Base-by-base conservation (phyloP, 2,797 vertebrate species). In the Octomys mimax region DNA sequence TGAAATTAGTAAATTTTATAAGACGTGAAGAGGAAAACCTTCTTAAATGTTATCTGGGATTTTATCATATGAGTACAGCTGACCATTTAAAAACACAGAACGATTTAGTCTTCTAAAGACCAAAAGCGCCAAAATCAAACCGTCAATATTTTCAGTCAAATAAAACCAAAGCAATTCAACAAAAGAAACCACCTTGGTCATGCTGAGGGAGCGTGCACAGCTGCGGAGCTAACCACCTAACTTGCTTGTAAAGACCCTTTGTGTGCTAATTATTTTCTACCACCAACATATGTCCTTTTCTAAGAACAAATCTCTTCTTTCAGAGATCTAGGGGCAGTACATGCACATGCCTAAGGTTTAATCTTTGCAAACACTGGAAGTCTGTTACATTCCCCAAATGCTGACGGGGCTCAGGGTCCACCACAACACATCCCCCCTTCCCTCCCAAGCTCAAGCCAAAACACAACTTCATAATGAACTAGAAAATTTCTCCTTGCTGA, bases 321-420 rank as follows among this genome's bases (percentile, higher is more conserved):
- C 61, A 97, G 75, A 96, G 46, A 95, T 73, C 93, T 78, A 59
- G 3, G 5, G 9, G 49, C 61, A 89, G 0, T 5, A 6, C 14
- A 73, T 70, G 1, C 24, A 28, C 36, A 75, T 89, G 54, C 87
- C n/a, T 39, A 64, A 91, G 39, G 80, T 91, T 82, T 80, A 68
- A 91, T 90, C 42, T 93, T 86, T 93, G 78, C 87, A 93, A 96
- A 94, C 39, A 85, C 11, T 71, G 75, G 68, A 87, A 71, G 77
- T 78, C 82, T 64, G 21, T 36, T 73, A n/a, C 39, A n/a, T 10
- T 70, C 52, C 66, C 52, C 85, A 84, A 61, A 89, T 52, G 26
- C 68, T 62, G 75, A 57, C 42, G 80, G 39, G 64, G 62, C 54
- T 68, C 59, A 39, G 46, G 14, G 18, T 36, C 18, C 70, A 89